phyloP scores from a whole-genome alignment of 2,113 vertebrate species.

The Ameiurus melas region DNA sequence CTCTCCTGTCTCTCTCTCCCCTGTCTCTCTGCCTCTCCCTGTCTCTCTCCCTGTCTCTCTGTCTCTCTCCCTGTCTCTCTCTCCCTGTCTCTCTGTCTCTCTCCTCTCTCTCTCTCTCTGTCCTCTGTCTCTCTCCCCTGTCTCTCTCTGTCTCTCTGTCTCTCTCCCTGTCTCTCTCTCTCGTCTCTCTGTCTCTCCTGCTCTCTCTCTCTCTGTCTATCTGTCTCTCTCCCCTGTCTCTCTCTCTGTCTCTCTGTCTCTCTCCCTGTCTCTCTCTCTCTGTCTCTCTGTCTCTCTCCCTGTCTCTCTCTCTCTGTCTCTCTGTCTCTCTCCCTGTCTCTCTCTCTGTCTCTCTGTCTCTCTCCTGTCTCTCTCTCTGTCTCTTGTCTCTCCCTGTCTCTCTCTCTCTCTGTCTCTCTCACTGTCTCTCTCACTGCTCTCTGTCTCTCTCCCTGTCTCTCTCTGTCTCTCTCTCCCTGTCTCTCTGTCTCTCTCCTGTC shows the following conservation, averaged over 20 bases:
- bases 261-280: not conserved
- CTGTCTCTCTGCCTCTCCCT: not conserved
- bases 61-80: slow-evolving; percentile 6
- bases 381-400: not conserved
- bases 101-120: not conserved
- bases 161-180: slow-evolving; percentile 9
- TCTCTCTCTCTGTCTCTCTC: not conserved
- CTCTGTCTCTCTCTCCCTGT: not conserved
- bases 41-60: not conserved
- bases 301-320: not conserved
- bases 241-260: slow-evolving; percentile 5
- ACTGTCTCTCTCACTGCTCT: too few species aligned
- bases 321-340: too few species aligned
- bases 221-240: not conserved
- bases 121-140: not conserved
- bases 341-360: slow-evolving; percentile 13
- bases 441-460: not conserved
- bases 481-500: too few species aligned
- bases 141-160: too few species aligned
- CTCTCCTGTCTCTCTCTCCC: not conserved
- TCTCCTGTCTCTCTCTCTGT: not conserved
- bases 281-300: not conserved
- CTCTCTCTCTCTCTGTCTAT: not conserved
- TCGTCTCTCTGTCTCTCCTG: not conserved
- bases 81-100: not conserved